Evolutionary conservation across 2,888 invertebrate species (phyloP), one percentile per base, ranked within the genome.

Genomic region (Perizoma flavofasciatum): DNA sequence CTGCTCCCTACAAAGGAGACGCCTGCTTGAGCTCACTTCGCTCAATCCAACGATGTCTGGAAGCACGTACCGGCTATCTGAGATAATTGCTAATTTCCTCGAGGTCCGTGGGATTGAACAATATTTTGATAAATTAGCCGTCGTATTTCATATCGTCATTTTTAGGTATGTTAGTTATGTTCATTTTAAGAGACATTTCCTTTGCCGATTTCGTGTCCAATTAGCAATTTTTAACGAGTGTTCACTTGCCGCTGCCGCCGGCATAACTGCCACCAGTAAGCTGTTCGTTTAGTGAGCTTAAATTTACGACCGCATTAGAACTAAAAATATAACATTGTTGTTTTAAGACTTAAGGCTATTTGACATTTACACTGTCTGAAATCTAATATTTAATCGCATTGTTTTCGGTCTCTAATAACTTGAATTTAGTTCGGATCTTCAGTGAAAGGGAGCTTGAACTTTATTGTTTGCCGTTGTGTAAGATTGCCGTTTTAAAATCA

Each of bases 381-480:
- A 39, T 10, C 35, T 45, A 44, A 22, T 22, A 22, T 22, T 22
- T 41, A 53, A 43, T 50, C 32, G 34, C 34, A 60, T 61, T 64
- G 59, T 64, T 59, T 56, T 59, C 59, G 62, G 54, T 54, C 65
- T 65, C 62, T 63, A 68, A 67, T 71, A 70, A 65, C 41, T 48
- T 61, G 60, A 33, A 49, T 41, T 44, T 63, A 66, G 62, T 50
- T 61, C 66, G 65, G 61, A 59, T 66, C 63, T 73, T 75, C 67
- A 69, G 83, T 83, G 84, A 84, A 84, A 83, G 84, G 79, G 73
- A 73, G 72, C 64, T 67, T 74, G 75, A 79, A 77, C 77, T 80
- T 83, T 81, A 84, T 82, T 78, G 76, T 79, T 56, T 67, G 62
- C 53, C 55, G 63, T 85, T 84, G 75, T 81, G 74, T 80, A 83